Evolutionary conservation across 2,888 invertebrate species (phyloP).

Genomic region (Congeria kusceri): DNA sequence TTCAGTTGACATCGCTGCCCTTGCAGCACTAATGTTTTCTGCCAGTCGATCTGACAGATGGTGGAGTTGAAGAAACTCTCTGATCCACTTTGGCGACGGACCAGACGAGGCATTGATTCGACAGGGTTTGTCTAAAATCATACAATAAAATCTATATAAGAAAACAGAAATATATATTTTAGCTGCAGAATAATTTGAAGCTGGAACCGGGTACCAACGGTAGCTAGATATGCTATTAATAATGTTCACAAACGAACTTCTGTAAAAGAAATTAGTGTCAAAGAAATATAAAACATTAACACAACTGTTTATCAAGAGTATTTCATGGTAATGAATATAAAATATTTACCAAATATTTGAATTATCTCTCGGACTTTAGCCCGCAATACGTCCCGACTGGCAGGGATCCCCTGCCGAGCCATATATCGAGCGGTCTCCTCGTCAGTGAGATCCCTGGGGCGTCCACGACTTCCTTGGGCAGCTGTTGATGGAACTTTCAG

Average conservation of each 20-base stretch:
- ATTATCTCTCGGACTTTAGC: background rate
- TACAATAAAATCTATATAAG: too few relatives aligned
- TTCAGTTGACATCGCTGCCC: slow-evolving; percentile 8
- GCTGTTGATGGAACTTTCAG: background rate
- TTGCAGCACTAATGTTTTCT: slow-evolving; percentile 13
- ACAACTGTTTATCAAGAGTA: too few relatives aligned
- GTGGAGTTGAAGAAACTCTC: slow-evolving; percentile 7
- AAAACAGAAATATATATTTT: too few relatives aligned
- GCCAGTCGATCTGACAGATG: slow-evolving; percentile 2
- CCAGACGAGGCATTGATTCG: background rate
- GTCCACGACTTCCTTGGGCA: background rate
- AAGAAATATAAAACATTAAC: too few relatives aligned
- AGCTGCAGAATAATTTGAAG: too few relatives aligned
- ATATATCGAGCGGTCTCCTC: slow-evolving; percentile 7
- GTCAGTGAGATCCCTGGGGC: background rate
- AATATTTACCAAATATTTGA: background rate
- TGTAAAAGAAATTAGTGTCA: too few relatives aligned
- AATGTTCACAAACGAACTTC: too few relatives aligned
- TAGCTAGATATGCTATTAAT: too few relatives aligned
- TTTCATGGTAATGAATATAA: too few relatives aligned
- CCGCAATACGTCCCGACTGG: background rate
- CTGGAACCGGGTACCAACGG: too few relatives aligned
- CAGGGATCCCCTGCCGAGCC: background rate
- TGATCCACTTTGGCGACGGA: slow-evolving; percentile 15
- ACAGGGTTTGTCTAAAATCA: too few relatives aligned